These are phyloP conservation scores for Lysandra bellargus DNA, from an alignment of 2,888 invertebrate genomes.

Conservation along the genomic window DNA sequence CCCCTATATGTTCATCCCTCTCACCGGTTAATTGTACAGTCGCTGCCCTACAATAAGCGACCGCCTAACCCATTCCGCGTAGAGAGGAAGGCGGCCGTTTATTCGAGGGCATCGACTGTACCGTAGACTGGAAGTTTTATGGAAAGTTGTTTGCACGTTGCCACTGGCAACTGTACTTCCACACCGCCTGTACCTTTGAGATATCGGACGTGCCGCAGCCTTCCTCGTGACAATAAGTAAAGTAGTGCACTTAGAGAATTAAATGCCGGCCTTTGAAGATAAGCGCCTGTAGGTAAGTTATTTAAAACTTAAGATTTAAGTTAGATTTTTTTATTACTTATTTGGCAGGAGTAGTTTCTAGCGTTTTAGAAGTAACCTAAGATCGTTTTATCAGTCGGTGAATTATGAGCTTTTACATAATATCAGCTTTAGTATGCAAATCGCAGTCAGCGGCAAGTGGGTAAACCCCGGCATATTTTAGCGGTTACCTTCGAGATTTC, in stretches of 20 bases:
- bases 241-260: background rate
- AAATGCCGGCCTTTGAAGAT: slow-evolving; percentile 2
- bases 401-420: slow-evolving; percentile 30
- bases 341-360: background rate
- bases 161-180: slow-evolving; percentile 70
- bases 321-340: background rate
- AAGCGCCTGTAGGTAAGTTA: background rate
- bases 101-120: slow-evolving; percentile 28
- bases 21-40: slow-evolving; percentile 48
- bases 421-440: slow-evolving; percentile 14
- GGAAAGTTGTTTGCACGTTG: slow-evolving; percentile 74
- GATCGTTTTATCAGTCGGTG: slow-evolving; percentile 8
- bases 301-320: background rate
- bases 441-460: background rate
- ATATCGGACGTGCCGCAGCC: slow-evolving; percentile 58
- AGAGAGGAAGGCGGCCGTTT: background rate
- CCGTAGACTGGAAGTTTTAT: slow-evolving; percentile 62
- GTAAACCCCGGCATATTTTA: slow-evolving; percentile 14
- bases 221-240: slow-evolving; percentile 53
- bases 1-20: slow-evolving; percentile 53
- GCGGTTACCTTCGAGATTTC: background rate
- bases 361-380: slow-evolving; percentile 2
- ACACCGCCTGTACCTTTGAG: slow-evolving; percentile 61
- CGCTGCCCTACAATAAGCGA: slow-evolving; percentile 40
- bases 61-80: background rate